Evolutionary conservation across 2,888 invertebrate genomes (phyloP).

Genomic region (Lamellibrachia columna): DNA sequence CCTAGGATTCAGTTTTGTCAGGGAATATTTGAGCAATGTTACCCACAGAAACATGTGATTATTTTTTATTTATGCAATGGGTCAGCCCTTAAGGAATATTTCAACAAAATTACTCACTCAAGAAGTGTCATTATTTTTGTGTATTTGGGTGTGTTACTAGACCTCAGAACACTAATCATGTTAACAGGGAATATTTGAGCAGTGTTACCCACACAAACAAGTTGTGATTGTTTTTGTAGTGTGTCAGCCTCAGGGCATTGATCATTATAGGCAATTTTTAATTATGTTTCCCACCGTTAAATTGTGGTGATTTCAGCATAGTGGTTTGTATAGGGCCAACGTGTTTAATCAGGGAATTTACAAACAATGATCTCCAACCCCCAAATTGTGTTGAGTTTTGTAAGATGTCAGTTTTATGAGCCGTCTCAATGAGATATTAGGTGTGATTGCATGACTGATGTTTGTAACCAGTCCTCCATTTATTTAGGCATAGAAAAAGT

Average conservation of each 20-base stretch:
- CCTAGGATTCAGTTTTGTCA: neutral
- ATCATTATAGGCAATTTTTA: neutral
- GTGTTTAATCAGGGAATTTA: neutral
- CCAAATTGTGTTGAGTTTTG: neutral
- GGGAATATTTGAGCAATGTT: neutral
- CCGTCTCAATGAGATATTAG: neutral
- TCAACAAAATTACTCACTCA: too few species aligned
- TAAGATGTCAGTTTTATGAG: neutral
- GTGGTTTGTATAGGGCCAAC: neutral
- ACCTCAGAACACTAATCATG: neutral
- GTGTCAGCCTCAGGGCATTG: neutral
- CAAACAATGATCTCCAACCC: neutral
- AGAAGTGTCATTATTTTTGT: too few species aligned
- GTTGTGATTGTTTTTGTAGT: neutral
- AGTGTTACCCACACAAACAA: neutral
- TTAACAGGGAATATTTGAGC: neutral
- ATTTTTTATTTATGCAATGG: neutral
- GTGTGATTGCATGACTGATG: too few species aligned
- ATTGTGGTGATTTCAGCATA: neutral
- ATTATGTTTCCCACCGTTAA: neutral
- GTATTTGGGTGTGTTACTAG: neutral
- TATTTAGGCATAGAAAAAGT: neutral
- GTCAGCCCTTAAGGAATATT: neutral
- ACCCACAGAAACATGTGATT: neutral
- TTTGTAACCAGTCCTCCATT: neutral